phyloP scores from a whole-genome alignment of 2,888 invertebrate genomes.

The Pilophorus perplexus region DNA sequence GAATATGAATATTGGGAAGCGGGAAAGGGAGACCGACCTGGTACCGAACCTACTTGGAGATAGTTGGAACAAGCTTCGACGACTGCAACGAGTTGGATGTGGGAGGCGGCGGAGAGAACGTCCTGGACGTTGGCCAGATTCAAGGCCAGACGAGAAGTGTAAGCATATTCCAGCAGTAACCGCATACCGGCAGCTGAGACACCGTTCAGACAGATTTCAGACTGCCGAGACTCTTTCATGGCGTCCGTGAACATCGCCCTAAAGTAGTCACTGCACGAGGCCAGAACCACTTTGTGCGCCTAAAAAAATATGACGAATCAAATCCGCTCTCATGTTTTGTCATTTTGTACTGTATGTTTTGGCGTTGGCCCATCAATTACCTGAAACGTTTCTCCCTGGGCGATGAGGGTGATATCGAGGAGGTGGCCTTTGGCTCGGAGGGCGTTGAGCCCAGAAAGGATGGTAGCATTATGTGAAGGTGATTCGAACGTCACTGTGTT shows the following conservation, averaged over 20 bases:
- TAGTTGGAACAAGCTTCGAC: slow-evolving; percentile 66
- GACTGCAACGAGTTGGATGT: slow-evolving; percentile 64
- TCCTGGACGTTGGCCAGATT: slow-evolving; percentile 65
- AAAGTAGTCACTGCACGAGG: slow-evolving; percentile 72
- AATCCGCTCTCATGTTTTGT: neutral
- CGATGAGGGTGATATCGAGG: slow-evolving; percentile 65
- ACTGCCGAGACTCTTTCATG: slow-evolving; percentile 64
- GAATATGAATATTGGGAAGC: too few species aligned
- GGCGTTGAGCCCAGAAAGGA: slow-evolving; percentile 62
- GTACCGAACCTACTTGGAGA: slow-evolving; percentile 52
- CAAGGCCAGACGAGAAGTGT: slow-evolving; percentile 63
- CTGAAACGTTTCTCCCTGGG: slow-evolving; percentile 63
- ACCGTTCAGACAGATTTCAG: slow-evolving; percentile 64
- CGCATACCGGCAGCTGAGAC: slow-evolving; percentile 65
- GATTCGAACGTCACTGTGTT: slow-evolving; percentile 57
- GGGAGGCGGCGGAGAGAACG: slow-evolving; percentile 67
- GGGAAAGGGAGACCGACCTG: neutral
- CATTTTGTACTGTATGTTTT: neutral
- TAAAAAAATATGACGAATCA: slow-evolving; percentile 48
- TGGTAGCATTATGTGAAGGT: slow-evolving; percentile 58
- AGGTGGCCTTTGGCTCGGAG: slow-evolving; percentile 61
- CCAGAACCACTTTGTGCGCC: slow-evolving; percentile 68
- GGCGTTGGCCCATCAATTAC: slow-evolving; percentile 49
- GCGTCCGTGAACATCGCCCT: slow-evolving; percentile 72
- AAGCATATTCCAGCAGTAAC: slow-evolving; percentile 65